These are phyloP conservation scores for Fulmarus glacialis DNA, from an alignment of 2,113 vertebrate species.

Conservation along the genomic window DNA sequence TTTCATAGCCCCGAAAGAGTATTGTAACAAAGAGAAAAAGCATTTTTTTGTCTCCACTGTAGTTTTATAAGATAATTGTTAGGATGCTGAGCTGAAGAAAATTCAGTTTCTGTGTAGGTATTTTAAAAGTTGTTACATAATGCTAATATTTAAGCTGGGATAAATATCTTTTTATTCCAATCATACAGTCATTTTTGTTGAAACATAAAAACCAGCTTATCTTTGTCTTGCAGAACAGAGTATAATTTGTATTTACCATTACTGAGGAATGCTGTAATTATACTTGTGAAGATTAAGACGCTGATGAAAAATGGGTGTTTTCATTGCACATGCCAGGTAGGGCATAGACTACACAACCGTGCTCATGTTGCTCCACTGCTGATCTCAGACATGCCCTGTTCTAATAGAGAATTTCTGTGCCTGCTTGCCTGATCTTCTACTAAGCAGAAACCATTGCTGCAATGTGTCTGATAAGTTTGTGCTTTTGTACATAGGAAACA, in stretches of 20 bases:
- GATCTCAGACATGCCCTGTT: neutral
- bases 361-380: neutral
- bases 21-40: neutral
- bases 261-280: slow-evolving; percentile 56
- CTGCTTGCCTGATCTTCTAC: neutral
- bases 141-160: neutral
- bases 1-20: neutral
- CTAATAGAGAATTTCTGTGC: neutral
- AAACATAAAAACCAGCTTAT: slow-evolving; percentile 68
- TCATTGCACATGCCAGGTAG: slow-evolving; percentile 5
- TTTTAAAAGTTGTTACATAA: slow-evolving; percentile 5
- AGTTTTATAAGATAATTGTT: neutral
- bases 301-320: slow-evolving; percentile 63
- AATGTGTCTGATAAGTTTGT: slow-evolving; percentile 5
- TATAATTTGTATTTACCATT: slow-evolving; percentile 59
- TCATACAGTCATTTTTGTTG: slow-evolving; percentile 20
- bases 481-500: neutral
- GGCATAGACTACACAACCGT: neutral
- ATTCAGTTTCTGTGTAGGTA: slow-evolving; percentile 5
- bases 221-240: slow-evolving; percentile 68
- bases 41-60: fast-evolving
- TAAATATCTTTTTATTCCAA: slow-evolving; percentile 21
- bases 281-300: slow-evolving; percentile 68
- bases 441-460: neutral
- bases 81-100: neutral